Percentiles rank a stretch among this genome's conserved stretches.
These are phyloP conservation scores for Chelmon rostratus DNA, from an alignment of 2,797 vertebrate species.

Conservation along the genomic window DNA sequence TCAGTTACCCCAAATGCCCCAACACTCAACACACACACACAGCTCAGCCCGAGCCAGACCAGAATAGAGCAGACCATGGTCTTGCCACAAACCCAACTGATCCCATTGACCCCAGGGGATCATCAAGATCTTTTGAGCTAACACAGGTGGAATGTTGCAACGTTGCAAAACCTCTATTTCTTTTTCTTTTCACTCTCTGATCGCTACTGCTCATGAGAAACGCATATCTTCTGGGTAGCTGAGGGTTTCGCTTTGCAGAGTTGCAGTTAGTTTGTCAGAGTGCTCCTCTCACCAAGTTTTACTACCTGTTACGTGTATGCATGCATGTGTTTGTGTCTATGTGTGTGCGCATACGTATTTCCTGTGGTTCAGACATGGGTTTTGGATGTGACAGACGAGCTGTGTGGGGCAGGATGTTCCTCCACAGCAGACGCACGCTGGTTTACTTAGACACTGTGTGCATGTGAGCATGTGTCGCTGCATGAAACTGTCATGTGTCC, in stretches of 20 bases:
- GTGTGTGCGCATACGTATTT: constrained; percentile 68
- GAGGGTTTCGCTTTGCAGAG: constrained; percentile 42
- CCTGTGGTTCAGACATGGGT: constrained; percentile 90
- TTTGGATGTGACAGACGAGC: constrained; percentile 87
- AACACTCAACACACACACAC: constrained; percentile 42
- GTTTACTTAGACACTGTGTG: constrained; percentile 57
- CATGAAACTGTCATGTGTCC: constrained; percentile 48
- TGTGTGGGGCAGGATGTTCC: constrained; percentile 82
- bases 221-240: constrained; percentile 16
- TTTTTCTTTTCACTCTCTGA: background rate
- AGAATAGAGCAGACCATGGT: constrained; percentile 79
- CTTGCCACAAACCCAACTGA: constrained; percentile 77
- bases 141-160: constrained; percentile 53
- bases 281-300: constrained; percentile 45
- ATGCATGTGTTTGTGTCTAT: constrained; percentile 51
- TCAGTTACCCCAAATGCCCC: constrained; percentile 83
- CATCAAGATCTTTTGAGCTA: constrained; percentile 60
- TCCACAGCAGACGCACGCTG: constrained; percentile 72
- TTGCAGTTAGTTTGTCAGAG: constrained; percentile 43
- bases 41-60: constrained; percentile 72
- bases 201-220: constrained; percentile 2
- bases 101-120: constrained; percentile 73
- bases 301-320: constrained; percentile 60
- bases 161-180: background rate
- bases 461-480: constrained; percentile 57